phyloP scores from a whole-genome alignment of 2,888 invertebrate species.

The Ormia ochracea region DNA sequence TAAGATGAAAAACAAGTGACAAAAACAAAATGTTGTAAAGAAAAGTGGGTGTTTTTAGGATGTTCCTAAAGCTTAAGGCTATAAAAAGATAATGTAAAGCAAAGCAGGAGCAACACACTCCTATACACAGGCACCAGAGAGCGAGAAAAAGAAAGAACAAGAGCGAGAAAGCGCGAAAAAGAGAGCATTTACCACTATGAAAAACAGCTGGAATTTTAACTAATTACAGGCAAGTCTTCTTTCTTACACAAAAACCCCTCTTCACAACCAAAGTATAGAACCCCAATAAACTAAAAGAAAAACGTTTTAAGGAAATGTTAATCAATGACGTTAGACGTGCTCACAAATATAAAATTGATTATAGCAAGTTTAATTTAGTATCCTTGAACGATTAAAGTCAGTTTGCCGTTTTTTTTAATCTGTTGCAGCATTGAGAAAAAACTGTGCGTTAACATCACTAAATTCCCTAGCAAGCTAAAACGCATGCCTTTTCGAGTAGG shows the following conservation, averaged over 20 bases:
- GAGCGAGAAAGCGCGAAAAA: not conserved
- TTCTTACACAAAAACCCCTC: not conserved
- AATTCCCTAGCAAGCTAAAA: not conserved
- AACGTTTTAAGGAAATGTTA: not conserved
- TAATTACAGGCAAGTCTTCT: slow-evolving; percentile 31
- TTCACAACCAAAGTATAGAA: not conserved
- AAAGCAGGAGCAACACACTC: not conserved
- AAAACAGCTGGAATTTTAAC: slow-evolving; percentile 40
- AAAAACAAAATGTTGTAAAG: slow-evolving; percentile 8
- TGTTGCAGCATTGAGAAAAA: not conserved
- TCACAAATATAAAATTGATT: too few relatives aligned
- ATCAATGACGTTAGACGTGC: too few relatives aligned
- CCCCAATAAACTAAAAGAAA: not conserved
- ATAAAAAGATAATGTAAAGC: not conserved
- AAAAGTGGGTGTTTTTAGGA: slow-evolving; percentile 26
- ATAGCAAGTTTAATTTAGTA: too few relatives aligned
- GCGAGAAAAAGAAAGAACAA: not conserved
- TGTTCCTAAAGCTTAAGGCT: not conserved
- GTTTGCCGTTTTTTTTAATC: too few relatives aligned
- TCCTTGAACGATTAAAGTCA: too few relatives aligned
- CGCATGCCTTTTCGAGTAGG: not conserved
- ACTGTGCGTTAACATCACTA: not conserved
- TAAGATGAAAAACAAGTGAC: slow-evolving; percentile 28
- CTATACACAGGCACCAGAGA: too few relatives aligned
- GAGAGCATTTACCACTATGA: not conserved